These are phyloP conservation scores for Dolichoris vasculosae DNA, from an alignment of 1,140 invertebrate genomes.

Conservation along the genomic window DNA sequence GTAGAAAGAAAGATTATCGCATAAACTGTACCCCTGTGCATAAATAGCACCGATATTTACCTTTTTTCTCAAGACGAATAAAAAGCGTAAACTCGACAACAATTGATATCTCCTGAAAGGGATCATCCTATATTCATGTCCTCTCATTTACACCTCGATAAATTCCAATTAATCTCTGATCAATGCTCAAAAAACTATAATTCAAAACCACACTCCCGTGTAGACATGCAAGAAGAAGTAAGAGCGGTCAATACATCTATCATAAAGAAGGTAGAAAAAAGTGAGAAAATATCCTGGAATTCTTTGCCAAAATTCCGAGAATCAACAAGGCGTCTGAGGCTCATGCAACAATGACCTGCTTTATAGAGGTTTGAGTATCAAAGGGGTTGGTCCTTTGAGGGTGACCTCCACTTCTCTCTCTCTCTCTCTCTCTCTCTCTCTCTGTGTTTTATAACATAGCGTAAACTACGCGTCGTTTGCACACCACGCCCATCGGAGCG, in stretches of 20 bases:
- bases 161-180: slow-evolving; percentile 29
- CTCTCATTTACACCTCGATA: background rate
- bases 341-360: slow-evolving; percentile 1
- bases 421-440: slow-evolving; percentile 21
- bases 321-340: background rate
- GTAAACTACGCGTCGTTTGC: background rate
- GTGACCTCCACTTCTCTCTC: background rate
- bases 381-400: slow-evolving; percentile 31
- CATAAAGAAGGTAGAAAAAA: background rate
- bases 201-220: background rate
- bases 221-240: slow-evolving; percentile 7
- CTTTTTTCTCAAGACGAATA: background rate
- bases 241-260: background rate
- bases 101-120: background rate
- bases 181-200: background rate
- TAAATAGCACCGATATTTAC: background rate
- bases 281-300: background rate
- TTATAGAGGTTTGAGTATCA: background rate
- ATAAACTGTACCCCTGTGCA: too few species aligned
- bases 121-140: background rate
- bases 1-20: too few species aligned
- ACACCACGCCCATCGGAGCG: slow-evolving; percentile 31
- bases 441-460: background rate
- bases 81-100: background rate
- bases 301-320: background rate